Evolutionary conservation across 2,888 invertebrate genomes (phyloP).

Genomic region (Ophion ventricosus): DNA sequence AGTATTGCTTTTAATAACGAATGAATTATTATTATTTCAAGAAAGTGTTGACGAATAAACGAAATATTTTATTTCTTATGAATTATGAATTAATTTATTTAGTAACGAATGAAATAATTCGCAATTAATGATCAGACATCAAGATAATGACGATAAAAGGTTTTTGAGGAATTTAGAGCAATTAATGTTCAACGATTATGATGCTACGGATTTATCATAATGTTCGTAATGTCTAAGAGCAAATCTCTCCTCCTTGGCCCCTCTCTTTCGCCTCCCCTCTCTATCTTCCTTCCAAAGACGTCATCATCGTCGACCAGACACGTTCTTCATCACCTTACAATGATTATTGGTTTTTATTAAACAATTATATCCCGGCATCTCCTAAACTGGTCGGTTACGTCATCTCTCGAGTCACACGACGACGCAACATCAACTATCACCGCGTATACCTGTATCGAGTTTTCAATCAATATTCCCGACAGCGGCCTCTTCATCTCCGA

Average conservation of each 20-base stretch:
- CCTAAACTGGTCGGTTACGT: conserved; percentile 48
- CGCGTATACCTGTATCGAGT: conserved; percentile 22
- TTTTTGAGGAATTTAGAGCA: not conserved
- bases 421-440: conserved; percentile 18
- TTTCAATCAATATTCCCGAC: conserved; percentile 65
- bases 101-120: not conserved
- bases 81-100: not conserved
- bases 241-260: not conserved
- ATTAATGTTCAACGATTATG: not conserved
- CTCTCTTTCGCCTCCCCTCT: not conserved
- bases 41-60: not conserved
- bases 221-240: not conserved
- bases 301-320: not conserved
- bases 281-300: not conserved
- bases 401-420: conserved; percentile 20
- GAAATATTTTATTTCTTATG: not conserved
- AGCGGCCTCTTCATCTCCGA: not conserved
- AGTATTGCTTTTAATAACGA: not conserved
- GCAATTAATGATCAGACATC: not conserved
- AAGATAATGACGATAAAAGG: not conserved
- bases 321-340: too few relatives aligned
- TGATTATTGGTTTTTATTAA: conserved; percentile 34
- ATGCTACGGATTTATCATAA: not conserved
- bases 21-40: not conserved
- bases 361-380: conserved; percentile 15